phyloP scores from a whole-genome alignment of 2,113 vertebrate genomes.

The Numida meleagris region DNA sequence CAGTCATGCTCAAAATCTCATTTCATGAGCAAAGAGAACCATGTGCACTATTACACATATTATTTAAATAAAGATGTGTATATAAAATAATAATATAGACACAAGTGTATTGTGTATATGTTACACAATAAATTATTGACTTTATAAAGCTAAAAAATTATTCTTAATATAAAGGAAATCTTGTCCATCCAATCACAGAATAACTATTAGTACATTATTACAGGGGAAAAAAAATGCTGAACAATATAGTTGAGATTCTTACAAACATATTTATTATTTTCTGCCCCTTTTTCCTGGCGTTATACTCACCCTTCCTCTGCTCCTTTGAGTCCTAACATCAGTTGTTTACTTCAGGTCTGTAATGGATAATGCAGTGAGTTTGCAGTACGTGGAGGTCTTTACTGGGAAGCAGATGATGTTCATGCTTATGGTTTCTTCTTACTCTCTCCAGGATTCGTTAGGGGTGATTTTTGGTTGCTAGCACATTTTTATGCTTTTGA shows the following conservation, averaged over 20 bases:
- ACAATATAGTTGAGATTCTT: background rate
- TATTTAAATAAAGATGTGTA: background rate
- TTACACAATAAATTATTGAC: background rate
- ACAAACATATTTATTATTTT: background rate
- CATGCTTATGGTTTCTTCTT: background rate
- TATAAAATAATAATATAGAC: background rate
- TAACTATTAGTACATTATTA: background rate
- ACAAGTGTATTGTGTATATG: background rate
- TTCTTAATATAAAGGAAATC: background rate
- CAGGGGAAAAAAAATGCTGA: background rate
- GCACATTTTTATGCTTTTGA: background rate
- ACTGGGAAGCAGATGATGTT: background rate
- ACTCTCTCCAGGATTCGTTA: background rate
- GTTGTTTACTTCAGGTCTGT: background rate
- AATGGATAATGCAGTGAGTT: background rate
- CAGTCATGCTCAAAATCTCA: background rate
- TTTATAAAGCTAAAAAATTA: background rate
- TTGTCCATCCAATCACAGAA: background rate
- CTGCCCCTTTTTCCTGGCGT: background rate
- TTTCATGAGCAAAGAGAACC: background rate
- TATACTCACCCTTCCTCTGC: background rate
- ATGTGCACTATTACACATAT: accelerated
- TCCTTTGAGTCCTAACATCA: background rate
- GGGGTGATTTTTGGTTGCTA: background rate
- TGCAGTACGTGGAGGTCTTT: background rate